Evolutionary conservation across 2,113 vertebrate genomes (phyloP).

Genomic region (Takifugu bimaculatus): DNA sequence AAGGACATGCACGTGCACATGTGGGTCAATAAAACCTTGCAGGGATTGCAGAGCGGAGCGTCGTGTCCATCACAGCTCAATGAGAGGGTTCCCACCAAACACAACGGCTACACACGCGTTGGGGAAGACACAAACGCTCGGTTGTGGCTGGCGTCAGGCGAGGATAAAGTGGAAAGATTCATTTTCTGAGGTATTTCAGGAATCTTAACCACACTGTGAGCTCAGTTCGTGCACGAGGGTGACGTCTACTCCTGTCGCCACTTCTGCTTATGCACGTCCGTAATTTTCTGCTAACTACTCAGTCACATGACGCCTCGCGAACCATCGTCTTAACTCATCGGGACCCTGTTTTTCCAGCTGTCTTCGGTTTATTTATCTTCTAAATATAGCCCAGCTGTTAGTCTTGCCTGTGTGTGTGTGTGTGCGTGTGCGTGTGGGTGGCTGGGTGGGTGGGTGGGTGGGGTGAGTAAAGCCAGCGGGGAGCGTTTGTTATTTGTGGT

Average conservation of each 20-base stretch:
- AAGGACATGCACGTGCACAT: constrained; percentile 38
- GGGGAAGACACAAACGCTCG: not conserved
- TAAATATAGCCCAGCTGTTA: constrained; percentile 50
- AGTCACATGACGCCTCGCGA: not conserved
- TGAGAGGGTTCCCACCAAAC: constrained; percentile 26
- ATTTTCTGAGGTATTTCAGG: constrained; percentile 13
- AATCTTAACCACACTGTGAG: constrained; percentile 8
- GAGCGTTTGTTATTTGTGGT: constrained; percentile 44
- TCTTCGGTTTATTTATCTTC: constrained; percentile 21
- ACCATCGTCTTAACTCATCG: constrained; percentile 6
- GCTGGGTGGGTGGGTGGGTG: not conserved
- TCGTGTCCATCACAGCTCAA: constrained; percentile 47
- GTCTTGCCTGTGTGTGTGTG: not conserved
- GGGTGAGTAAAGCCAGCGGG: constrained; percentile 10
- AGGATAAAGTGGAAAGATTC: constrained; percentile 28
- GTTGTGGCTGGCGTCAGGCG: constrained; percentile 24
- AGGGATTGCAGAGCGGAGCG: constrained; percentile 47
- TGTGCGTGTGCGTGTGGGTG: no score
- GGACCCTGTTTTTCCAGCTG: constrained; percentile 19
- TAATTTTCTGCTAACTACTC: constrained; percentile 33
- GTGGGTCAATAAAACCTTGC: constrained; percentile 42
- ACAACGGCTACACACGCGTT: no score
- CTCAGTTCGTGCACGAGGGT: not conserved
- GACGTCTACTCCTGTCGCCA: constrained; percentile 5
- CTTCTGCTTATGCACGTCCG: constrained; percentile 21